Evolutionary conservation across 2,888 invertebrate species (phyloP).

Genomic region (Tenthredo notha): DNA sequence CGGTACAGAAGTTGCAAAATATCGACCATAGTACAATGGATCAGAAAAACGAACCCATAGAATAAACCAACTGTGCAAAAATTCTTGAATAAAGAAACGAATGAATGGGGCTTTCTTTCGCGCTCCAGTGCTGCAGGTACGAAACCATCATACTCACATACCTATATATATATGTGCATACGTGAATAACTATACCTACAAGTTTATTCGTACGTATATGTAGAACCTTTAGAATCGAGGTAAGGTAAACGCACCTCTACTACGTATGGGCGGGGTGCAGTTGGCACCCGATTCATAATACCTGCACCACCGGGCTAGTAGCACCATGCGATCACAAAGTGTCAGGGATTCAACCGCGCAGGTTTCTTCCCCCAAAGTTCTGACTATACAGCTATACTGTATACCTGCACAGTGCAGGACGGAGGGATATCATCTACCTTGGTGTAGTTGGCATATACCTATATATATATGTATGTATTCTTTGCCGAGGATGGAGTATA

Average conservation of each 20-base stretch:
- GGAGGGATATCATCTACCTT: slow-evolving; percentile 36
- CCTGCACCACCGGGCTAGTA: slow-evolving; percentile 47
- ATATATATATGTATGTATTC: neutral
- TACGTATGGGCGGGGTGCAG: slow-evolving; percentile 47
- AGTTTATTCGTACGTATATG: neutral
- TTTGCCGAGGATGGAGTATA: slow-evolving; percentile 25
- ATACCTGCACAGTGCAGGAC: slow-evolving; percentile 26
- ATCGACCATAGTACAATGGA: neutral
- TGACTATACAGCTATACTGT: neutral
- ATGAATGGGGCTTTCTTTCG: slow-evolving; percentile 46
- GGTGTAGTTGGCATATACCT: neutral
- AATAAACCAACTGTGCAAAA: slow-evolving; percentile 17
- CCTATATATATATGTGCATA: neutral
- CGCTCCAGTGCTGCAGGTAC: slow-evolving; percentile 29
- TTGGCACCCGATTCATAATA: slow-evolving; percentile 52
- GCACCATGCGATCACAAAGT: slow-evolving; percentile 51
- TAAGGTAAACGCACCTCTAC: slow-evolving; percentile 30
- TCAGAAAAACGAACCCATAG: too few species aligned
- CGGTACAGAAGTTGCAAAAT: neutral
- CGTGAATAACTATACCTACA: neutral
- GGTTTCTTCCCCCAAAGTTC: slow-evolving; percentile 16
- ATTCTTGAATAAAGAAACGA: slow-evolving; percentile 23
- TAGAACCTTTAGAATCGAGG: neutral
- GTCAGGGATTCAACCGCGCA: slow-evolving; percentile 29
- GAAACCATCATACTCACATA: neutral